Evolutionary conservation across 2,797 vertebrate genomes (phyloP), one percentile per base, ranked within the genome.

Genomic region (Coracias cyanogaster): DNA sequence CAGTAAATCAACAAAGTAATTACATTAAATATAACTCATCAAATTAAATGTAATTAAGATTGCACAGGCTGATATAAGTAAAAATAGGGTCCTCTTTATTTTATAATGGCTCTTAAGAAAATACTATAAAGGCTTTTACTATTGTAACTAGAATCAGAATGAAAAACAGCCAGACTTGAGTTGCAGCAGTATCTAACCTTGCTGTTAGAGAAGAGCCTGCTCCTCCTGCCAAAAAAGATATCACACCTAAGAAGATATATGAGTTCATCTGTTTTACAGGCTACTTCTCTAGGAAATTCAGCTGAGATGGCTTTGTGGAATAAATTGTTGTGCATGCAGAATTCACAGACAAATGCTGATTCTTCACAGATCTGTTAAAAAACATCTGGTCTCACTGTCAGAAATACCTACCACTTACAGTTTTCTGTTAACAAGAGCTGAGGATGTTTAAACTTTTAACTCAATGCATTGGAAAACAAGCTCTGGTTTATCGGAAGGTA

Each of bases 271-370:
- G 37, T 45, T 54, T 77, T 91, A 83, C 46, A 61, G 61, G 62
- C 48, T 95, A 90, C 78, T 84, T 33, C 89, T 94, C 51, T 79
- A 95, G 71, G 78, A 93, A 92, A 90, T 94, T 95, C 71, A 90
- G 84, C 92, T 92, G 86, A 96, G 66, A 62, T 92, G 18, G 83
- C 66, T 86, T 90, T 90, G 77, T 86, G 51, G 29, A 93, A 92
- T 84, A 92, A 90, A 92, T 62, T 72, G 78, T 93, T 94, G 92
- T 67, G 35, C 64, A 77, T 74, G 74, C 71, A 86, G 62, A 86
- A 84, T 84, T 94, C 78, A 80, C 41, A 90, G 77, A 79, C 51
- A 90, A 92, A 80, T 77, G 81, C 48, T 93, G 86, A 94, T 93
- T 93, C 87, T 93, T 87, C 71, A 83, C 85, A 93, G 74, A 87